A percentile compares a stretch with the other conserved stretches of the same genome.
phyloP scores from a whole-genome alignment of 2,888 invertebrate genomes.

The Tetrapedia diversipes region DNA sequence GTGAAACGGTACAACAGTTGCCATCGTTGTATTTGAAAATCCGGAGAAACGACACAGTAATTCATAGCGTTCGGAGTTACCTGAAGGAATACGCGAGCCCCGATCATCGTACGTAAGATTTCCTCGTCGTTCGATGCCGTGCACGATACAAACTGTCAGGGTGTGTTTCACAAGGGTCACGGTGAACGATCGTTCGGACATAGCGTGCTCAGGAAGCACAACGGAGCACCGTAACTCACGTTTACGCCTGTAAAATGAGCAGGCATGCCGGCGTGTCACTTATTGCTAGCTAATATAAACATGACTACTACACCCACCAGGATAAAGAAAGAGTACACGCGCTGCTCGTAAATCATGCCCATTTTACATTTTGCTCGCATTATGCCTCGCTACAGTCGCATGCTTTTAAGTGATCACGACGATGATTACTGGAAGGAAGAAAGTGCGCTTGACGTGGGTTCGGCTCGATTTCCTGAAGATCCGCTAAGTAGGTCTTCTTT shows the following conservation, averaged over 20 bases:
- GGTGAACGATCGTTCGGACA: constrained; percentile 36
- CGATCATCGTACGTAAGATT: too few species aligned
- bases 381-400: constrained; percentile 31
- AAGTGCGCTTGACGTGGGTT: constrained; percentile 7
- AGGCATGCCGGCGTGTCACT: constrained; percentile 71
- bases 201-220: constrained; percentile 58
- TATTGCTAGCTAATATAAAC: constrained; percentile 74
- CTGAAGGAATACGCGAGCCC: too few species aligned
- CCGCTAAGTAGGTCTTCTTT: too few species aligned
- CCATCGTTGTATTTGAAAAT: too few species aligned
- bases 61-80: too few species aligned
- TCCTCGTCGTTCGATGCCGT: background rate
- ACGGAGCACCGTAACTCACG: constrained; percentile 70
- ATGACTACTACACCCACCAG: constrained; percentile 66
- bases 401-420: constrained; percentile 1
- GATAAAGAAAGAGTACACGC: constrained; percentile 51
- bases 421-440: constrained; percentile 47
- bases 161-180: constrained; percentile 40
- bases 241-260: constrained; percentile 73
- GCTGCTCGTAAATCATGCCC: constrained; percentile 60
- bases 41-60: too few species aligned
- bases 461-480: constrained; percentile 25
- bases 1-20: too few species aligned
- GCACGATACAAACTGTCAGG: constrained; percentile 12
- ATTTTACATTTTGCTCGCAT: constrained; percentile 62